Evolutionary conservation across 92 coral and sea anemone species (phyloP), one percentile per base, ranked within the genome.

Genomic region (Porites rus): DNA sequence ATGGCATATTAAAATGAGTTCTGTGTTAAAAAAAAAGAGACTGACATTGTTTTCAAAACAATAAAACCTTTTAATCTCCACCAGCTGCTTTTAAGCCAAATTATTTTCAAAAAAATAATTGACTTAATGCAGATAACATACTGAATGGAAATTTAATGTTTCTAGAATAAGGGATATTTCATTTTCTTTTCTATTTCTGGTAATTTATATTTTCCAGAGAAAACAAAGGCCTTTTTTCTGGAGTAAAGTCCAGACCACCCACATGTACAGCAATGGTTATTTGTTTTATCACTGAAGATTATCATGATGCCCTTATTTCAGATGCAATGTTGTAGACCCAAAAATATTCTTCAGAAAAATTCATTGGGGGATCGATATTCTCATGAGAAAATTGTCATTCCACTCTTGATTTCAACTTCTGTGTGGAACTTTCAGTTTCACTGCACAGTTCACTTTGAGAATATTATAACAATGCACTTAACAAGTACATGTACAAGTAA

Each of bases 31-130:
- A 67, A 67, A 18, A 67, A 20, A 70, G 18, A 31, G 74, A 70
- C n/a, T 38, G n/a, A 3, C 74, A 70, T 70, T 70, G 74, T 70
- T 31, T 70, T 31, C 20, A 43, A 70, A n/a, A 69, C 73, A 69
- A 69, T 69, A 53, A 1, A 51, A 70, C n/a, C 51, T 70, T 38
- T 38, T 3, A 16, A 20, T 8, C 17, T 8, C 14, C 38, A 10
- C 17, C 52, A 70, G 53, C 74, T 31, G 74, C 17, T 13, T 28
- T 31, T 10, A 31, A 70, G 20, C 20, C 74, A 70, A 69, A 70
- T 14, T 10, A 43, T 70, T 70, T 14, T 38, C 19, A 31, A 38
- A n/a, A 4, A 43, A 70, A 24, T 17, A 16, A 70, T 12, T 70
- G 52, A 2, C 1, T 31, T 31, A 67, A 22, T 16, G 12, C 2